Evolutionary conservation across 1,140 invertebrate species (phyloP), one percentile per base, ranked within the genome.

Genomic region (Sipha flava): DNA sequence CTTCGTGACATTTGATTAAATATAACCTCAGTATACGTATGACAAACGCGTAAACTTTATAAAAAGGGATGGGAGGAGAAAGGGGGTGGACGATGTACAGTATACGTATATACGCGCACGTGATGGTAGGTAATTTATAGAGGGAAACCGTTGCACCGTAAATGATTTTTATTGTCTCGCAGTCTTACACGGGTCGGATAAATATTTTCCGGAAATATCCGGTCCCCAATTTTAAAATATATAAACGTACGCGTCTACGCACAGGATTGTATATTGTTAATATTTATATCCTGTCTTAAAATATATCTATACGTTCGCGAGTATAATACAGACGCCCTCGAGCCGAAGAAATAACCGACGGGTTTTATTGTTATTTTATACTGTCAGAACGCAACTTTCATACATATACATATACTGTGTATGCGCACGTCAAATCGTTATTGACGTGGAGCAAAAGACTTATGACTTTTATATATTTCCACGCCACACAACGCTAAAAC

Each of bases 301-400:
- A n/a, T n/a, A n/a, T n/a, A n/a, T n/a, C n/a, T n/a, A n/a, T n/a
- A n/a, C n/a, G n/a, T n/a, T n/a, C n/a, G n/a, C n/a, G n/a, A n/a
- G n/a, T n/a, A n/a, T n/a, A n/a, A n/a, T n/a, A n/a, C n/a, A 62
- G 29, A 62, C 57, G 29, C 31, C 29, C 31, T 21, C 59, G 9
- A 26, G 59, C 18, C 18, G 21, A 31, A 64, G 59, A 64, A 66
- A 31, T 62, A 40, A 66, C 34, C 2, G 12, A 14, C 10, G 21
- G 4, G n/a, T 57, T 59, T 66, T 40, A 66, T 66, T 40, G 62
- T 40, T 66, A 21, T 66, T 66, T 64, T 64, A 64, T 64, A 64
- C 59, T 34, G 31, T 64, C 59, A n/a, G n/a, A n/a, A n/a, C n/a
- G n/a, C n/a, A n/a, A n/a, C n/a, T n/a, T n/a, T n/a, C n/a, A n/a